Percentiles rank a stretch among this genome's conserved stretches.
phyloP scores from a whole-genome alignment of 1,140 invertebrate genomes.

The Arctopsyche grandis region DNA sequence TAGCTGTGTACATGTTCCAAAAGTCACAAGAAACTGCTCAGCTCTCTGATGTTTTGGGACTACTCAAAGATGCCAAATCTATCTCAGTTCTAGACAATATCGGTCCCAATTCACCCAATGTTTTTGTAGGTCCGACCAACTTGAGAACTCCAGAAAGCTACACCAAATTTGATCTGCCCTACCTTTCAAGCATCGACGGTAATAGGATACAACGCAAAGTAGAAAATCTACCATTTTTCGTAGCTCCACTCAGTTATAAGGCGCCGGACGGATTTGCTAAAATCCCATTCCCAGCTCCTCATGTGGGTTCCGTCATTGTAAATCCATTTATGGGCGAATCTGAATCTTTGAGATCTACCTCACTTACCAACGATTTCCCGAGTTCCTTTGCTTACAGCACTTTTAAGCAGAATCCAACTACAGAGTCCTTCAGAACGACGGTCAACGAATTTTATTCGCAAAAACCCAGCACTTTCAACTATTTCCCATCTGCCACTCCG shows the following conservation, averaged over 20 bases:
- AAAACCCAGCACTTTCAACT: slow-evolving; percentile 46
- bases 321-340: slow-evolving; percentile 60
- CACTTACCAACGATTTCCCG: background rate
- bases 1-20: slow-evolving; percentile 79
- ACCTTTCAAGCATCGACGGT: slow-evolving; percentile 77
- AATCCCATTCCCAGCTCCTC: slow-evolving; percentile 83
- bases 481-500: slow-evolving; percentile 49
- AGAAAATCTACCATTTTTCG: slow-evolving; percentile 81
- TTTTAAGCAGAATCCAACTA: slow-evolving; percentile 48
- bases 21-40: slow-evolving; percentile 65
- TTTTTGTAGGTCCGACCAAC: slow-evolving; percentile 82
- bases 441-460: slow-evolving; percentile 18
- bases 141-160: slow-evolving; percentile 76
- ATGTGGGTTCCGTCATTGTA: slow-evolving; percentile 84
- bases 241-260: slow-evolving; percentile 83
- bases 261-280: slow-evolving; percentile 83
- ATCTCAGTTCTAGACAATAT: slow-evolving; percentile 81
- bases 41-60: slow-evolving; percentile 74
- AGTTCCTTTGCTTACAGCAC: slow-evolving; percentile 32
- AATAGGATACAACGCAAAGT: slow-evolving; percentile 78
- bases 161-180: slow-evolving; percentile 83
- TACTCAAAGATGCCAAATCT: slow-evolving; percentile 75
- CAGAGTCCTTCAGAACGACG: slow-evolving; percentile 45
- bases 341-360: slow-evolving; percentile 19
- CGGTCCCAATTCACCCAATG: slow-evolving; percentile 72